phyloP scores from a whole-genome alignment of 2,888 invertebrate genomes.

The Papilio protenor region DNA sequence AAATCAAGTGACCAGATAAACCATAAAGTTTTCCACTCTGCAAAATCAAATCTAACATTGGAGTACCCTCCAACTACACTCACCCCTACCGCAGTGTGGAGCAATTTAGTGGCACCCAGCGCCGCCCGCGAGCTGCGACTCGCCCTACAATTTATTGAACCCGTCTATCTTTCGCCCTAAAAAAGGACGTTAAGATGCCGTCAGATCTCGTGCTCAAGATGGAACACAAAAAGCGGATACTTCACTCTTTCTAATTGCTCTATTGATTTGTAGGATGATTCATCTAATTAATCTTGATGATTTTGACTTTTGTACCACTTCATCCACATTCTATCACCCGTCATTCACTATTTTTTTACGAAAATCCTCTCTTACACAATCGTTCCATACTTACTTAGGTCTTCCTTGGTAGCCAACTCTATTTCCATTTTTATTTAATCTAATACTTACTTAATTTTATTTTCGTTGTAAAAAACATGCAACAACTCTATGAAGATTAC shows the following conservation, averaged over 20 bases:
- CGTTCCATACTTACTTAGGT: neutral
- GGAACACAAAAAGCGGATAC: conserved; percentile 56
- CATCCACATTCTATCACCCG: too few species aligned
- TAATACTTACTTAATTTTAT: neutral
- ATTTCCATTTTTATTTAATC: neutral
- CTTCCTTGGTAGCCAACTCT: neutral
- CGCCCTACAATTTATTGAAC: conserved; percentile 80
- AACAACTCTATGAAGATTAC: conserved; percentile 35
- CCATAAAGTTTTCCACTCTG: conserved; percentile 14
- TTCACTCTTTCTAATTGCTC: neutral
- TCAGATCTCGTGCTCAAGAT: conserved; percentile 60
- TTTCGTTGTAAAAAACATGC: neutral
- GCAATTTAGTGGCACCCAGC: conserved; percentile 52
- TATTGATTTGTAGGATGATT: conserved; percentile 6
- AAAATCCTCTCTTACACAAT: neutral
- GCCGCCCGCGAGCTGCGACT: conserved; percentile 50
- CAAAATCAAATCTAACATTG: conserved; percentile 36
- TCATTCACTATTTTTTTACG: too few species aligned
- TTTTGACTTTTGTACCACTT: neutral
- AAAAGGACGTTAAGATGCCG: conserved; percentile 75
- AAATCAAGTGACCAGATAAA: conserved; percentile 25
- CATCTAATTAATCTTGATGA: neutral
- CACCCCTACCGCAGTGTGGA: conserved; percentile 49
- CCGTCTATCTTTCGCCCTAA: conserved; percentile 71
- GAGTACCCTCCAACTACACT: conserved; percentile 49